Base-by-base conservation (phyloP, 2,113 vertebrate genomes). In the Equus przewalskii region DNA sequence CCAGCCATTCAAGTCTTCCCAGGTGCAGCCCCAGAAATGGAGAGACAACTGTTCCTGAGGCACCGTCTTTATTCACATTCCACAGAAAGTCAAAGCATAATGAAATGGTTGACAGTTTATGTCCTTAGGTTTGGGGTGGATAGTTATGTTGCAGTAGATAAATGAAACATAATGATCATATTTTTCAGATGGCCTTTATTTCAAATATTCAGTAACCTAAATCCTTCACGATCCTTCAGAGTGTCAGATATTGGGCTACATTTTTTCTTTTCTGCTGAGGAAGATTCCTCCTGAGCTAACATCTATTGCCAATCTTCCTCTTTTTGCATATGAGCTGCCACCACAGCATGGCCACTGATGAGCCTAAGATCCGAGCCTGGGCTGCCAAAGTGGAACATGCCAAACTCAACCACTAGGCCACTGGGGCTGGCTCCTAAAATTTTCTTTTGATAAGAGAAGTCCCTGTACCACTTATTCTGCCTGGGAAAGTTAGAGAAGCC, bases 131-230 rank as follows among this genome's bases (percentile, higher is more conserved):
- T 70, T 70, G 36, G 24, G 6, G 46, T 69, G 16, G 7, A 36
- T 88, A 58, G 3, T 73, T 75, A 72, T 28, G 44, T 28, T 51
- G 3, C 15, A 64, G 13, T 24, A 70, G 60, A 65, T 51, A 81
- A 69, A 67, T 3, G 28, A 30, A 80, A 79, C 26, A 36, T 2
- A 26, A 13, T 12, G 19, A 80, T 54, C 19, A 26, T n/a, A 14
- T 33, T 56, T 65, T 96, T 96, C 78, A 81, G 62, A 30, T 76
- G 51, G 49, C 5, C 65, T 97, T 92, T 56, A 36, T 67, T 72
- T 89, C 46, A 96, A 89, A 95, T 62, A 60, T 33, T 92, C 13
- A 67, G 46, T 73, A 67, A 67, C 36, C 93, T 94, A 91, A 62
- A 86, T 76, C 58, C 36, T 73, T 83, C 58, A 79, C 9, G 16